phyloP scores from a whole-genome alignment of 2,797 vertebrate genomes.

The Melanitta fusca region DNA sequence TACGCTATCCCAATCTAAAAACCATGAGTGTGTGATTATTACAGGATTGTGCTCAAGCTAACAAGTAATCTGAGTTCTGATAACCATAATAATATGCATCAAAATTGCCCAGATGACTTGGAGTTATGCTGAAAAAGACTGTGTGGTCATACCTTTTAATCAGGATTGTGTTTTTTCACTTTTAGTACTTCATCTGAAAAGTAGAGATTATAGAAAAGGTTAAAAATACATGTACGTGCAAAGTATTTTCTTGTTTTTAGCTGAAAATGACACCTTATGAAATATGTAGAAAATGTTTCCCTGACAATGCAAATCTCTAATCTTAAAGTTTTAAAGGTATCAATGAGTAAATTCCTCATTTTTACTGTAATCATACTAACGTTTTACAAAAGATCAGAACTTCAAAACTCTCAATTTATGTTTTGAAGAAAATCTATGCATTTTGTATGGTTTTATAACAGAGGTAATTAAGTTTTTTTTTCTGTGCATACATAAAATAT shows the following conservation, averaged over 20 bases:
- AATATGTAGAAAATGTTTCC: not conserved
- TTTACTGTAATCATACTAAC: not conserved
- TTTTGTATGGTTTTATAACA: not conserved
- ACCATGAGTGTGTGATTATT: not conserved
- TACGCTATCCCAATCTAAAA: not conserved
- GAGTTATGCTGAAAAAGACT: not conserved
- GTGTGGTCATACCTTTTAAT: not conserved
- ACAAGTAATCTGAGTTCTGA: not conserved
- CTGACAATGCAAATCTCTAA: not conserved
- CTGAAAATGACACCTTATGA: not conserved
- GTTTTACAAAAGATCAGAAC: not conserved
- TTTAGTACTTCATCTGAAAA: not conserved
- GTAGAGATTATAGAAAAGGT: not conserved
- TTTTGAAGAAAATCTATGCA: not conserved
- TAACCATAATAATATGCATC: not conserved
- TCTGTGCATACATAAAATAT: not conserved
- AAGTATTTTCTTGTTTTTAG: not conserved
- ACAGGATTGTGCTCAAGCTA: not conserved
- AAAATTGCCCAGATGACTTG: not conserved
- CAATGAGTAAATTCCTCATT: not conserved
- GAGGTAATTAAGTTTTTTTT: not conserved
- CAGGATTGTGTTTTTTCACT: accelerated
- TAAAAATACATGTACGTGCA: not conserved
- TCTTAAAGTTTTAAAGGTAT: not conserved
- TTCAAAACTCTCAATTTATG: not conserved